These are phyloP conservation scores for Patiria miniata DNA, from an alignment of 35 echinoderm and acorn worm genomes.

Conservation along the genomic window DNA sequence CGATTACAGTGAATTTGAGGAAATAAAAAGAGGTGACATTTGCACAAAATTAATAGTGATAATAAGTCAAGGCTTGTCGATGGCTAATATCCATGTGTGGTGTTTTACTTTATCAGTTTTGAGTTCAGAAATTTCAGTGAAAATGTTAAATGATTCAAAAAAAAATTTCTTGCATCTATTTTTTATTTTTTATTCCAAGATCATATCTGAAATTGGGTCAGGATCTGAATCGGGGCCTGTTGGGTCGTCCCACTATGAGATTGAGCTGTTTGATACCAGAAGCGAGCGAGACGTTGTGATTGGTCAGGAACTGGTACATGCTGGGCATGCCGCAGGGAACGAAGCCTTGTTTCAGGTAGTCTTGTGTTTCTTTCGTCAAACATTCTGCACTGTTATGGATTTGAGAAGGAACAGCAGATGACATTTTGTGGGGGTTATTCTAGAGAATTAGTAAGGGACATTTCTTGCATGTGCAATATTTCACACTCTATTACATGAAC, in stretches of 20 bases:
- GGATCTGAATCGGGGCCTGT: neutral
- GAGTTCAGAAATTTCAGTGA: too few relatives aligned
- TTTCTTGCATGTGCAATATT: too few relatives aligned
- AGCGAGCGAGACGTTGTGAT: constrained; percentile 35
- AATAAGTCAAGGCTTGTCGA: too few relatives aligned
- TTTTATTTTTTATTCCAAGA: constrained; percentile 1
- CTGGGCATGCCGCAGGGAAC: constrained; percentile 20
- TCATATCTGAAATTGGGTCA: neutral
- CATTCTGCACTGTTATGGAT: neutral
- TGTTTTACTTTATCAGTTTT: too few relatives aligned
- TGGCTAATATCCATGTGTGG: too few relatives aligned
- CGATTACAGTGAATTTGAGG: too few relatives aligned
- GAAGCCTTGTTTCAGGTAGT: constrained; percentile 35
- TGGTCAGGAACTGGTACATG: constrained; percentile 35
- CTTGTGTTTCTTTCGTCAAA: too few relatives aligned
- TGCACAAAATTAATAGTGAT: too few relatives aligned
- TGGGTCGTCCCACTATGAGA: constrained; percentile 1
- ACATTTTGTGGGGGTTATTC: neutral
- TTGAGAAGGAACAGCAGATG: neutral
- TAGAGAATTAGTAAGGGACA: neutral
- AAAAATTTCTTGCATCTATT: neutral
- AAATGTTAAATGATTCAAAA: neutral
- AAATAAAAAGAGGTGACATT: too few relatives aligned
- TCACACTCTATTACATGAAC: too few relatives aligned
- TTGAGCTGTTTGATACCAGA: constrained; percentile 33